Conservation (phyloP, 2,797 vertebrate genomes). For the Paramormyrops hopkinsi region DNA sequence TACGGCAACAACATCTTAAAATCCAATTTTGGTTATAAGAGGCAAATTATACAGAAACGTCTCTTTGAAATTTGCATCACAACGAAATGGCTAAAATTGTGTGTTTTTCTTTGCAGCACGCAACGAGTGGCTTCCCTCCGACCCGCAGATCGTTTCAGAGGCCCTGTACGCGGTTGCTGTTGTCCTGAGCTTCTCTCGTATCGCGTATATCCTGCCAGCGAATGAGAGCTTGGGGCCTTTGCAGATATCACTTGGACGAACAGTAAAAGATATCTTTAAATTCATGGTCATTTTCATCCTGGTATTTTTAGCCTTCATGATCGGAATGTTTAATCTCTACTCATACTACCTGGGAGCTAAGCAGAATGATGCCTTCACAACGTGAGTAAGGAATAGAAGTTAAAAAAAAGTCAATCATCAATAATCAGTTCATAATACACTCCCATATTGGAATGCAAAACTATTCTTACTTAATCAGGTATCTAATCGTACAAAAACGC, state of each 20-base stretch:
- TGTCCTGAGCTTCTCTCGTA: slow-evolving; percentile 94
- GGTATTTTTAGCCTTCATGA: slow-evolving; percentile 98
- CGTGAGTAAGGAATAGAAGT: slow-evolving; percentile 63
- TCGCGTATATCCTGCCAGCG: slow-evolving; percentile 95
- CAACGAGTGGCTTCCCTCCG: slow-evolving; percentile 84
- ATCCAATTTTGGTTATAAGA: not conserved
- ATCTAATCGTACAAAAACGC: not conserved
- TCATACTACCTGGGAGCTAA: slow-evolving; percentile 94
- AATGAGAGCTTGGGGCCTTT: slow-evolving; percentile 98
- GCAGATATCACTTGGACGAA: slow-evolving; percentile 94
- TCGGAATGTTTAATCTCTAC: slow-evolving; percentile 98
- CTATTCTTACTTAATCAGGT: not conserved
- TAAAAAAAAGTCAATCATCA: not conserved
- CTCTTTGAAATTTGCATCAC: not conserved
- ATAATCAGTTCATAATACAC: not conserved
- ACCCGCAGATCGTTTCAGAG: slow-evolving; percentile 95
- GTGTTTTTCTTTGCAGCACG: slow-evolving; percentile 66
- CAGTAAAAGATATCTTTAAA: slow-evolving; percentile 98
- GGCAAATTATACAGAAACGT: not conserved
- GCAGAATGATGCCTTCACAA: slow-evolving; percentile 94
- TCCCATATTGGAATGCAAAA: not conserved
- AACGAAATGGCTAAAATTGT: not conserved
- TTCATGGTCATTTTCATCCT: slow-evolving; percentile 99
- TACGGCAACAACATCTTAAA: not conserved
- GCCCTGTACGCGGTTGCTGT: slow-evolving; percentile 93